Conservation (phyloP, 2,797 vertebrate species). For the Pipistrellus nathusii region DNA sequence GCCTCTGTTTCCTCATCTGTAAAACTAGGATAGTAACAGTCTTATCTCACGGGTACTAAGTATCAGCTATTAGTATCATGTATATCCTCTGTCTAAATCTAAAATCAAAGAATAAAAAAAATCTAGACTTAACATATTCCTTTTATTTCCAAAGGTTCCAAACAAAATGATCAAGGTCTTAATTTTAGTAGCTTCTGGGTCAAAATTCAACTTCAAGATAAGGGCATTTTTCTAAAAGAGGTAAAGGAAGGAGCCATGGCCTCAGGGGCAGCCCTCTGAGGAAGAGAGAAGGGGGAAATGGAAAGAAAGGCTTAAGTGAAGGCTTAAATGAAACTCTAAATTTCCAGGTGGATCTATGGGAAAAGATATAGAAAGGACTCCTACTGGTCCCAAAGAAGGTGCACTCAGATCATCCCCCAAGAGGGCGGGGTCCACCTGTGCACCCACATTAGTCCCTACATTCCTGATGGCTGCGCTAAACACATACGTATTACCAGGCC, state of each 20-base stretch:
- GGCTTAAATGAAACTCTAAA: neutral
- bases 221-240: conserved; percentile 11
- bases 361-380: neutral
- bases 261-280: neutral
- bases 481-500: too few species aligned
- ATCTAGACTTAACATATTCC: neutral
- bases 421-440: neutral
- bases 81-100: neutral
- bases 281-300: neutral
- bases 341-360: neutral
- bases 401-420: rapidly evolving
- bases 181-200: neutral
- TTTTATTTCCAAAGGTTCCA: neutral
- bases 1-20: conserved; percentile 22
- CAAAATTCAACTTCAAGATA: neutral
- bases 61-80: neutral
- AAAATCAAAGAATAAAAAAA: conserved; percentile 19
- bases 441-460: neutral
- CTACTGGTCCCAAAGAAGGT: neutral
- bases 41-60: neutral
- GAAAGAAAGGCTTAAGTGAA: neutral
- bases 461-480: neutral
- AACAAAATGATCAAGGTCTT: neutral
- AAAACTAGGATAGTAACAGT: neutral
- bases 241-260: neutral